These are phyloP conservation scores for Tychaedon coryphoeus DNA, from an alignment of 2,113 vertebrate genomes.

Conservation along the genomic window DNA sequence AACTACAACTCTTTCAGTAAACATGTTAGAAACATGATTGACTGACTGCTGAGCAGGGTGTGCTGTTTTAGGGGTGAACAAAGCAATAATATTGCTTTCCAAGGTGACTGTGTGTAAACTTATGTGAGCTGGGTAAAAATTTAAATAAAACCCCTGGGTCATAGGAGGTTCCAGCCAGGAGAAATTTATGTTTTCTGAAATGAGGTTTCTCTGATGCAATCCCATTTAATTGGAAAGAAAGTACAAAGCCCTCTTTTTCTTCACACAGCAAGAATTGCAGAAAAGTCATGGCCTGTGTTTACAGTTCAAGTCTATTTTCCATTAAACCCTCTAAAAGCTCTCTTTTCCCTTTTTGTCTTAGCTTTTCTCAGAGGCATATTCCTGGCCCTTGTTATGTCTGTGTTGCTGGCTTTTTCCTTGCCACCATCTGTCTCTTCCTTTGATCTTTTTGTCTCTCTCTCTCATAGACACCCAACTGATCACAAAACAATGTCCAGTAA, in stretches of 20 bases:
- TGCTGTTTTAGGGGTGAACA: background rate
- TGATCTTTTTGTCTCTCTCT: slow-evolving; percentile 37
- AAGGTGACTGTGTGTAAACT: background rate
- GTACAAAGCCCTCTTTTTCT: background rate
- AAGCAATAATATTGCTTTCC: background rate
- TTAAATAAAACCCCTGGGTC: background rate
- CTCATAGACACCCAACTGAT: slow-evolving; percentile 17
- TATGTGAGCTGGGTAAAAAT: background rate
- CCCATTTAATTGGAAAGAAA: background rate
- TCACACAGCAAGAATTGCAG: background rate
- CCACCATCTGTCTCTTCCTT: slow-evolving; percentile 42
- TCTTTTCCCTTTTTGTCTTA: slow-evolving; percentile 2
- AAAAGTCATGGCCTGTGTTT: slow-evolving; percentile 11
- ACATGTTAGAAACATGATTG: background rate
- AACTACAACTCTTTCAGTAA: background rate
- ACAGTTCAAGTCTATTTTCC: slow-evolving; percentile 24
- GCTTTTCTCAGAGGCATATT: slow-evolving; percentile 30
- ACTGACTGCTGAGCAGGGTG: background rate
- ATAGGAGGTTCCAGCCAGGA: background rate
- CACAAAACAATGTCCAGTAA: slow-evolving; percentile 23
- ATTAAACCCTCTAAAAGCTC: slow-evolving; percentile 11
- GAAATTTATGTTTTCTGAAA: background rate
- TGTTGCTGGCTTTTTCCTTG: slow-evolving; percentile 8
- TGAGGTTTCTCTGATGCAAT: background rate
- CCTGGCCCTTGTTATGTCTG: slow-evolving; percentile 8